Base-by-base conservation (phyloP, 2,113 vertebrate species). In the Oncorhynchus gorbuscha region DNA sequence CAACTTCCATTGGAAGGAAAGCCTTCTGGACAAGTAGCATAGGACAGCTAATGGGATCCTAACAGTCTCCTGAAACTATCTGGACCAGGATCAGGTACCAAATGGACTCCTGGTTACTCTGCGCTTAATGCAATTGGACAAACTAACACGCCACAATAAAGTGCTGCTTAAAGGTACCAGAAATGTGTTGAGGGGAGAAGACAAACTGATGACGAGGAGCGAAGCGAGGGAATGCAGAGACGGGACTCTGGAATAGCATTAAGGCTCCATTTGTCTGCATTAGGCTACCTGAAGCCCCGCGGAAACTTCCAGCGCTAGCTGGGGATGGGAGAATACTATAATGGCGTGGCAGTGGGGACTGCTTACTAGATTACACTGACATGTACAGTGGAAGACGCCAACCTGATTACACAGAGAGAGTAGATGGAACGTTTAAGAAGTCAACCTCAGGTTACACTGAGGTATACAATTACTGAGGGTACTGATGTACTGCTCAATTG, bases 101-200 rank as follows among this genome's bases (percentile, higher is more conserved):
- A 90, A 92, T 92, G 90, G 92, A 92, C 92, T 91, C 88, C 85
- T 83, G 87, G 88, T 92, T 92, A 86, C 84, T 82, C 89, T 86
- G 81, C 80, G 78, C 90, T 90, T 92, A 92, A 93, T 93, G 85
- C 74, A 84, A 93, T 93, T 90, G 83, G 70, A 82, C 88, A 88
- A 93, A 92, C 91, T 91, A 93, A 93, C 92, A 94, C 86, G 76
- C 92, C 93, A 92, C 92, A 93, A 94, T 94, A 93, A 94, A 93
- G 93, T 94, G 93, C 91, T 93, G 90, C 90, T 92, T 92, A 91
- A 55, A 93, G 87, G 81, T 88, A 22, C 83, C 59, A 87, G 89
- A 92, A 92, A 91, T 92, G 87, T 75, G 75, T 93, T 92, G 92
- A 88, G 89, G 87, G 76, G 72, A 71, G 76, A 62, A 86, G 86